Evolutionary conservation across 2,113 vertebrate species (phyloP).

Genomic region (Bungarus multicinctus): DNA sequence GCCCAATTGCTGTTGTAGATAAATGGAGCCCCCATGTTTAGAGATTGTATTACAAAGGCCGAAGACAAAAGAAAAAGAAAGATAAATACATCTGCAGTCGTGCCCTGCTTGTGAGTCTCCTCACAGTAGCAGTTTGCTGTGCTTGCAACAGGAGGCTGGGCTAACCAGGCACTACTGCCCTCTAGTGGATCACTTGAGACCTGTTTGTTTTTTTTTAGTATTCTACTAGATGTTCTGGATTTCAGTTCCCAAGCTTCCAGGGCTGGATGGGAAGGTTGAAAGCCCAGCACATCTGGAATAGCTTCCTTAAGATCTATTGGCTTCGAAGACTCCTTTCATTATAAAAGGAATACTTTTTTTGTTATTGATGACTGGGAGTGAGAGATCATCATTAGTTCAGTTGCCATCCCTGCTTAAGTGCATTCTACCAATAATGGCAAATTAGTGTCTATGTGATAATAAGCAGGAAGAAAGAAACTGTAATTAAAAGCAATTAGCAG

Average conservation of each 20-base stretch:
- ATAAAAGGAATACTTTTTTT: background rate
- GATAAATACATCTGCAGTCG: background rate
- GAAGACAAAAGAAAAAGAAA: background rate
- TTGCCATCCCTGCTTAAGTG: background rate
- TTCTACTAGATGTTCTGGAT: background rate
- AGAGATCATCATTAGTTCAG: background rate
- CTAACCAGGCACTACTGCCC: conserved; percentile 3
- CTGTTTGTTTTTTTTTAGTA: too few relatives aligned
- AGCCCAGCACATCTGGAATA: background rate
- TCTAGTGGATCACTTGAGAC: background rate
- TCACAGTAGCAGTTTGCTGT: background rate
- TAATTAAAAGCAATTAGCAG: conserved; percentile 31
- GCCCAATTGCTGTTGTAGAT: background rate
- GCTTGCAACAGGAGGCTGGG: background rate
- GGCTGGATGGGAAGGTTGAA: too few relatives aligned
- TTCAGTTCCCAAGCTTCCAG: background rate
- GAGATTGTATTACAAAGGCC: background rate
- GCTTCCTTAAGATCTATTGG: background rate
- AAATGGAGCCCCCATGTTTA: background rate
- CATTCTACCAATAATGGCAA: conserved; percentile 14
- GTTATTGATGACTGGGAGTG: background rate
- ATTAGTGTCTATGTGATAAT: conserved; percentile 17
- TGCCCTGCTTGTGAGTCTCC: too few relatives aligned
- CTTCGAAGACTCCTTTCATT: background rate
- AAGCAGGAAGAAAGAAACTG: conserved; percentile 5